Base-by-base conservation (phyloP, 2,888 invertebrate species). In the Chrysopilus asiliformis region DNA sequence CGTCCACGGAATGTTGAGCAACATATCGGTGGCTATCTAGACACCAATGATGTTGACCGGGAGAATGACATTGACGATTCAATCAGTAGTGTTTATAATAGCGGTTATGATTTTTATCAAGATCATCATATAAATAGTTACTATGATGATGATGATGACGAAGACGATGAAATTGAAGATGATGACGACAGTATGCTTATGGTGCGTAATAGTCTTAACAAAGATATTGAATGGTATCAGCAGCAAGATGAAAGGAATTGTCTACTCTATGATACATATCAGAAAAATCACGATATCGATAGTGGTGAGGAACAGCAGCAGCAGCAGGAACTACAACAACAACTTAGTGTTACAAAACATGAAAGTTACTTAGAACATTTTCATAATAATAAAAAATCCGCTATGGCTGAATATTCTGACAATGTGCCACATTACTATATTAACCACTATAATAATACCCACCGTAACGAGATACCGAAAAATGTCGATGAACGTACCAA, bases 281-380 rank as follows among this genome's bases (percentile, higher is more conserved):
- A 34, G 13, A 6, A 10, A 4, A 17, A 28, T 10, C 14, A 24
- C 26, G 30, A 10, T 14, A 35, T 34, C 13, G 36, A 36, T 8
- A 13, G 37, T 27, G 31, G n/a, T n/a, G n/a, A n/a, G n/a, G n/a
- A n/a, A n/a, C n/a, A n/a, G n/a, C n/a, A n/a, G n/a, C n/a, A n/a
- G n/a, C n/a, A n/a, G n/a, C n/a, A n/a, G n/a, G 34, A 38, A 16
- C 41, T 37, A 6, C 41, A 45, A 16, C 45, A 46, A 19, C 41
- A 32, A 12, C 35, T 18, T 14, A 33, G 36, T 42, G 20, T 28
- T 30, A 46, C 10, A 52, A n/a, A 51, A 17, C 53, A 55, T 26
- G 58, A 59, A 34, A 56, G 49, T 45, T 59, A 59, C 45, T 50
- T 59, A 43, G 56, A 56, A 27, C 59, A 58, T 41, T 59, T 55